phyloP scores from a whole-genome alignment of 2,797 vertebrate species.

The Diglossa cyanea region DNA sequence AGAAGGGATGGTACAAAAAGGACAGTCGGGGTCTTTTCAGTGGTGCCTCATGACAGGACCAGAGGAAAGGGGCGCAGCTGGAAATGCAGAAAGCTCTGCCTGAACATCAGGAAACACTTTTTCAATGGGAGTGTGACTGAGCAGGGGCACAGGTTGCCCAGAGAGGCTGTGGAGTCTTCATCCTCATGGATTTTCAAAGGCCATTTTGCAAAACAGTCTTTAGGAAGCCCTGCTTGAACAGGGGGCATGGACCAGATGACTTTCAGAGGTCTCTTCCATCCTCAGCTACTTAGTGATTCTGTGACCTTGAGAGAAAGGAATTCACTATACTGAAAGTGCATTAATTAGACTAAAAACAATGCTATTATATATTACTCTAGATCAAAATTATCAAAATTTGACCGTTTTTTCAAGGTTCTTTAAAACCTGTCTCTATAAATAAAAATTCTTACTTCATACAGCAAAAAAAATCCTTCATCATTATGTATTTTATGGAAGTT shows the following conservation, averaged over 20 bases:
- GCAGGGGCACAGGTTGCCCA: not conserved
- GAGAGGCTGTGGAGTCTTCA: not conserved
- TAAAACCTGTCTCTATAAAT: not conserved
- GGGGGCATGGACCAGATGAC: not conserved
- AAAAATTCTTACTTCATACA: not conserved
- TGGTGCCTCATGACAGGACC: not conserved
- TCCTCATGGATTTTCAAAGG: not conserved
- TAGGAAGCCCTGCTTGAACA: not conserved
- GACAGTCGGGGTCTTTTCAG: rapidly evolving
- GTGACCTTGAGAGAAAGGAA: not conserved
- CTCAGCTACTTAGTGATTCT: not conserved
- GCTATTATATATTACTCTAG: not conserved
- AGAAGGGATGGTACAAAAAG: not conserved
- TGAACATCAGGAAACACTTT: not conserved
- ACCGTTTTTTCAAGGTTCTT: not conserved
- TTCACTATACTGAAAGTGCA: not conserved
- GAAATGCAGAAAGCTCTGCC: not conserved
- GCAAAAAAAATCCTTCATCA: not conserved
- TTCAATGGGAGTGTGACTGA: not conserved
- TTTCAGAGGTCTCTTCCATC: not conserved
- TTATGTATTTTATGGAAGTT: not conserved
- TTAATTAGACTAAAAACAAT: not conserved
- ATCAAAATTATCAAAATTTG: not conserved
- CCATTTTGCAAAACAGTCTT: rapidly evolving
- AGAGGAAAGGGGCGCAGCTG: not conserved